Percentiles rank a stretch among this genome's conserved stretches.
phyloP scores from a whole-genome alignment of 2,888 invertebrate genomes.

The Microplitis manilae region DNA sequence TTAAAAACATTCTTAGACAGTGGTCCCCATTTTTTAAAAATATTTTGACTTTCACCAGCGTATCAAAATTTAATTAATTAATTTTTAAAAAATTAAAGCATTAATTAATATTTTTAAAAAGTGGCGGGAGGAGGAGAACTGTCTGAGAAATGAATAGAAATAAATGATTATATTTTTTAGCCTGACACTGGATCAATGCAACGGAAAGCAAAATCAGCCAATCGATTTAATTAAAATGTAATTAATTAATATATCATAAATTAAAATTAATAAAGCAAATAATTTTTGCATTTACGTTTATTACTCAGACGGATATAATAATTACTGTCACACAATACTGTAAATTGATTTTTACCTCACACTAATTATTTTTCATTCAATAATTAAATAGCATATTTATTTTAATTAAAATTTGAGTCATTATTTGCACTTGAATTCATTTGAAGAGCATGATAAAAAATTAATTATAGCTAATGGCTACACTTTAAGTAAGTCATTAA shows the following conservation, averaged over 20 bases:
- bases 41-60: no score
- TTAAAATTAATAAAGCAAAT: background rate
- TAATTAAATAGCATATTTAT: background rate
- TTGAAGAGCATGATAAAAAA: background rate
- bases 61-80: no score
- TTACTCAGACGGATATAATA: background rate
- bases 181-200: constrained; percentile 10
- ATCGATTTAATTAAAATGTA: constrained; percentile 15
- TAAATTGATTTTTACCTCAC: background rate
- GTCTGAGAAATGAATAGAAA: no score
- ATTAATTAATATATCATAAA: background rate
- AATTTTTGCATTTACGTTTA: background rate
- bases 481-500: background rate
- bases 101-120: no score
- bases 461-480: background rate
- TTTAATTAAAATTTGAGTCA: background rate
- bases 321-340: background rate
- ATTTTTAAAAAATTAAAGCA: no score
- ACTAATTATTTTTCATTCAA: background rate
- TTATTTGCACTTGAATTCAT: background rate
- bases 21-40: background rate
- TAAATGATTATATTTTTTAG: constrained; percentile 20
- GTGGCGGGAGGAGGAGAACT: no score
- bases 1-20: background rate
- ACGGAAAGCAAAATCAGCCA: constrained; percentile 18